Base-by-base conservation (phyloP, 2,797 vertebrate species). In the Poecilia picta region DNA sequence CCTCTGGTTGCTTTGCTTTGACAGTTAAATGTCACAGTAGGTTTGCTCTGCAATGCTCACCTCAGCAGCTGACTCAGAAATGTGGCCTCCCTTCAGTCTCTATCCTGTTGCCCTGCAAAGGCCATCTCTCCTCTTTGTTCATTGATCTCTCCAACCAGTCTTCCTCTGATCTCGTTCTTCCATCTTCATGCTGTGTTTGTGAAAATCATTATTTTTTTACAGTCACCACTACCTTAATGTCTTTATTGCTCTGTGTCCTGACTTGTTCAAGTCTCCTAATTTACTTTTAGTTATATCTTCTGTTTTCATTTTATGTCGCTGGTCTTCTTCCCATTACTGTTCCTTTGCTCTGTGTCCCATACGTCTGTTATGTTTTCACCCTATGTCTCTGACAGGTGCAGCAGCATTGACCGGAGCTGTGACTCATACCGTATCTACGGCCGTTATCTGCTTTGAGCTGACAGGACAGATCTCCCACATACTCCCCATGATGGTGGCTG, bases 401-500 rank as follows among this genome's bases (percentile, higher is more conserved):
- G 98, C 98, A 31, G 98, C 98, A 0, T 75, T 99, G 91, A 97
- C 98, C 0, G 98, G 98, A 0, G 98, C 98, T 0, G 98, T 99
- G 87, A 99, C 98, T 85, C 98, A 99, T 94, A 99, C 98, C 0
- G 97, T 99, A 75, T 99, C 98, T 90, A 99, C 98, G 0, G 98
- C 98, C 0, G 98, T 99, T 72, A 99, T 99, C 93, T 99, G 98
- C 95, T 99, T 99, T 0, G 98, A 99, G 93, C 92, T 99, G 92
- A 99, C 98, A 0, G 98, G 98, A 20, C 98, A 99, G 95, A 99
- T 99, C 87, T 97, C 98, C n/a, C 98, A 99, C 94, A 98, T 99
- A 93, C 95, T 99, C 39, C 98, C 98, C 81, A 98, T 99, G 98
- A 98, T 99, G 97, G 97, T 99, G 91, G 97, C 98, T 20, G 98